Evolutionary conservation across 2,113 vertebrate genomes (phyloP).

Genomic region (Noctilio leporinus): DNA sequence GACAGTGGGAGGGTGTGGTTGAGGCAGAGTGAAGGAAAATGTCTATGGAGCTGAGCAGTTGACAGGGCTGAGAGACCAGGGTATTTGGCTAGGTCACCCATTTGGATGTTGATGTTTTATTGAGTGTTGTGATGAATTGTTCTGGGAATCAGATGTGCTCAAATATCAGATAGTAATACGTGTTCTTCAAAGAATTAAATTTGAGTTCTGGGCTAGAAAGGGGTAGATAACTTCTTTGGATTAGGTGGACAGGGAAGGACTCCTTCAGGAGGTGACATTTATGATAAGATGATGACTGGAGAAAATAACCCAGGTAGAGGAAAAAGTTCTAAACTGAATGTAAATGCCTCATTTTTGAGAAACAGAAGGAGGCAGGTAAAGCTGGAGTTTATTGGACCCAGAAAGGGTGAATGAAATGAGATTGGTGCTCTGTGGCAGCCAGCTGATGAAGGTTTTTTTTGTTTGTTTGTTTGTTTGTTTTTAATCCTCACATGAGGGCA

Average conservation of each 20-base stretch:
- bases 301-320: background rate
- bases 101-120: background rate
- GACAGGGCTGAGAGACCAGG: background rate
- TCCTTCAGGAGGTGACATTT: background rate
- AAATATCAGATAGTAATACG: background rate
- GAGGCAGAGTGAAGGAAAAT: background rate
- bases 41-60: background rate
- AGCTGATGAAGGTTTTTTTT: background rate
- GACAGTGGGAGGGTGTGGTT: background rate
- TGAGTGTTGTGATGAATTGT: slow-evolving; percentile 2
- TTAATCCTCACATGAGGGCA: background rate
- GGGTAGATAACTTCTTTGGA: background rate
- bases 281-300: background rate
- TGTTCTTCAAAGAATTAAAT: slow-evolving; percentile 30
- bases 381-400: background rate
- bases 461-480: no score
- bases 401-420: background rate
- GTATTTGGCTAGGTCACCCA: background rate
- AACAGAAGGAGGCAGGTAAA: background rate
- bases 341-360: background rate
- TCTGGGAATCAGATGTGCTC: background rate
- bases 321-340: background rate
- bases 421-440: background rate
- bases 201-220: background rate
- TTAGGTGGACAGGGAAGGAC: background rate